A percentile compares a stretch with the other conserved stretches of the same genome.
Conservation (phyloP, 2,113 vertebrate species). For the Mesitornis unicolor region DNA sequence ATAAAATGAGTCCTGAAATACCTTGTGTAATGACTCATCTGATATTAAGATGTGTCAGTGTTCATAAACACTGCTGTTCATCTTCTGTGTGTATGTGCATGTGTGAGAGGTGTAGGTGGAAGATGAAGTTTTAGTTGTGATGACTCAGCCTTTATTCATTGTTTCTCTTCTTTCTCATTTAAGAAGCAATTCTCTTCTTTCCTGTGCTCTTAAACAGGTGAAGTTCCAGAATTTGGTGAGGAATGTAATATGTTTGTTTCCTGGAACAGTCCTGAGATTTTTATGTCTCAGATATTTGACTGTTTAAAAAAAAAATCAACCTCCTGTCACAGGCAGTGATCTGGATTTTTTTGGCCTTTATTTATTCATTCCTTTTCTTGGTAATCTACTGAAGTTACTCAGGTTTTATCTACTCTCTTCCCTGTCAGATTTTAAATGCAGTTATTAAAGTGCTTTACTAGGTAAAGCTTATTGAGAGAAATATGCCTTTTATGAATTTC, state of each 20-base stretch:
- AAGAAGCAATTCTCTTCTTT: not conserved
- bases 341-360: not conserved
- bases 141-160: slow-evolving; percentile 58
- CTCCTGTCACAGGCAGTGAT: not conserved
- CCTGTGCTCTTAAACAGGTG: not conserved
- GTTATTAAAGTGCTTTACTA: not conserved
- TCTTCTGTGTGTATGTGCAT: slow-evolving; percentile 30
- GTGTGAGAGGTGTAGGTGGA: slow-evolving; percentile 53
- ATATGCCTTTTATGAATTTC: not conserved
- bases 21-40: slow-evolving; percentile 49
- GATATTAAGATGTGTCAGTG: slow-evolving; percentile 32
- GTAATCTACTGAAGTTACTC: not conserved
- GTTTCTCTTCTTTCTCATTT: not conserved
- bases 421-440: not conserved
- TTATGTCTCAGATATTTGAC: not conserved
- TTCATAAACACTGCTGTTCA: slow-evolving; percentile 55
- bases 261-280: not conserved
- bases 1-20: slow-evolving; percentile 38
- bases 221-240: not conserved
- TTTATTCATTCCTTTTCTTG: not conserved
- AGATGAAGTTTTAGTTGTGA: slow-evolving; percentile 25
- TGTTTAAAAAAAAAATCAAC: not conserved
- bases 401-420: not conserved
- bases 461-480: not conserved
- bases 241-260: not conserved